Evolutionary conservation across 2,797 vertebrate species (phyloP), one percentile per base, ranked within the genome.

Genomic region (Cirrhinus mrigala): DNA sequence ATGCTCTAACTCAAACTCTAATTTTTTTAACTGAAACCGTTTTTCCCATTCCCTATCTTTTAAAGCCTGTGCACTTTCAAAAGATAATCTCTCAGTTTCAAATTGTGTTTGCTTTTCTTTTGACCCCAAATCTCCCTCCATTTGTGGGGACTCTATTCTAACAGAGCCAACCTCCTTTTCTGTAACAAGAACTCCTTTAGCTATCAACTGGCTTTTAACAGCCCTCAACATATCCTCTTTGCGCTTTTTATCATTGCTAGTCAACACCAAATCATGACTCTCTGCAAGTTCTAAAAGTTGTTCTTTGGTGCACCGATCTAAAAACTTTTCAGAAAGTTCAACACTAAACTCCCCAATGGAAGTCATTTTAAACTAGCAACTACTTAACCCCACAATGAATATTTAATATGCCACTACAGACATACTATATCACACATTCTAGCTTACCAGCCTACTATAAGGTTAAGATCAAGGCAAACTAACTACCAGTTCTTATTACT

Each of bases 211-310:
- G 37, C 66, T 40, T 40, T 69, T 66, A 66, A 44, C 33, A 22
- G 37, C 33, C 18, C 20, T 40, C 22, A 69, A 14, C 33, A 70
- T 40, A 27, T 40, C 20, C 12, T 64, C 27, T 5, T 64, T 64
- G 62, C 14, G 6, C 27, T 66, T 29, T 1, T 29, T 64, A 29
- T 69, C 33, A 69, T 22, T 69, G 5, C 68, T 22, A 69, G 33
- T 69, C 37, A 70, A 70, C 40, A 44, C 2, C 12, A 44, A 11
- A n/a, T 20, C 37, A 22, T 70, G 10, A 22, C 37, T 70, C 4
- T 71, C 40, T 46, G 40, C 12, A 14, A 71, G 40, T n/a, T 71
- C 69, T 71, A 71, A 71, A 18, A 71, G 40, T 46, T 46, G 69
- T 46, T 46, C 69, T 71, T 71, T 46, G 29, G 40, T 71, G 40